Evolutionary conservation across 1,140 invertebrate species (phyloP).

Genomic region (Nilaparvata lugens): DNA sequence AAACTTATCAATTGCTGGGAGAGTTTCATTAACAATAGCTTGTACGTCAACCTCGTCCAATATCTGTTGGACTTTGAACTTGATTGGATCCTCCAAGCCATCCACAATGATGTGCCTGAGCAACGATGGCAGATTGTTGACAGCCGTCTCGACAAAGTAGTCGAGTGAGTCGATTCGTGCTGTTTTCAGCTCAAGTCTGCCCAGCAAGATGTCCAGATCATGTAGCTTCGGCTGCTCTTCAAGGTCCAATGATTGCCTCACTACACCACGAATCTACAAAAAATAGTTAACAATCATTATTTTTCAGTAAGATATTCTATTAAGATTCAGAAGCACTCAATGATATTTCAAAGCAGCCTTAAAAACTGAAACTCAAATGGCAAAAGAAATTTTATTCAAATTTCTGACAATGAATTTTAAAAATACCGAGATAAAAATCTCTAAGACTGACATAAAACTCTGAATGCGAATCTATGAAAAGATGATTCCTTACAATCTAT

Average conservation of each 20-base stretch:
- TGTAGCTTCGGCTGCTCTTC: conserved; percentile 56
- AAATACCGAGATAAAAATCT: too few relatives aligned
- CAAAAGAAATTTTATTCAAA: too few relatives aligned
- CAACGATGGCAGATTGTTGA: conserved; percentile 72
- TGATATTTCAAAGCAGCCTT: too few relatives aligned
- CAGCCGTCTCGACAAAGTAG: conserved; percentile 61
- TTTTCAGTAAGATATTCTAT: too few relatives aligned
- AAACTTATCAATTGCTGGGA: conserved; percentile 32
- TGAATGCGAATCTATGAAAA: too few relatives aligned
- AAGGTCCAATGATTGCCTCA: conserved; percentile 66
- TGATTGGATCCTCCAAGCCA: conserved; percentile 63
- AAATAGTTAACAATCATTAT: too few relatives aligned
- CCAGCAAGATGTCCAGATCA: conserved; percentile 64
- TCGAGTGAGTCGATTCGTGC: conserved; percentile 58
- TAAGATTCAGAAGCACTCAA: too few relatives aligned
- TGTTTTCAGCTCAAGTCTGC: conserved; percentile 59
- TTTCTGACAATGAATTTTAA: too few relatives aligned
- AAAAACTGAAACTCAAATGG: too few relatives aligned
- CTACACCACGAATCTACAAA: conserved; percentile 27
- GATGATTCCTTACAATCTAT: too few relatives aligned
- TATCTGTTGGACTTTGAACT: conserved; percentile 53
- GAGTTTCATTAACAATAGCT: conserved; percentile 52
- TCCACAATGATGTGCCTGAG: conserved; percentile 77
- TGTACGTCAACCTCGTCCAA: conserved; percentile 65
- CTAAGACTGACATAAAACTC: too few relatives aligned